Conservation (phyloP, 1,140 invertebrate genomes). For the Centruroides sculpturatus region DNA sequence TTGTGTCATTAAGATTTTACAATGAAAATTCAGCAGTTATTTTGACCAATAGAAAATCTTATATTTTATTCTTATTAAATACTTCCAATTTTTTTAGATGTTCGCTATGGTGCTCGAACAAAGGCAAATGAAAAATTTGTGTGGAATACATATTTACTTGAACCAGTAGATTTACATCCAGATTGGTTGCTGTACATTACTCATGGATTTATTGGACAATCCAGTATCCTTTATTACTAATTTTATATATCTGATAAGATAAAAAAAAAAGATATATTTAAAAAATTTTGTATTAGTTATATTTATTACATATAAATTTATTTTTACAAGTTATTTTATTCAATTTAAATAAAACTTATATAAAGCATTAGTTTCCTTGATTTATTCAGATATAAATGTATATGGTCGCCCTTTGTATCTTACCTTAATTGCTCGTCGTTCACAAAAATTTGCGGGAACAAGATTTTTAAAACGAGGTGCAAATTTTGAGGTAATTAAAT, state of each 20-base stretch:
- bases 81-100: too few species aligned
- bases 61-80: too few species aligned
- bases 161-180: constrained; percentile 52
- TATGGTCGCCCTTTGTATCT: constrained; percentile 81
- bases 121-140: constrained; percentile 74
- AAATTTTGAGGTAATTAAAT: constrained; percentile 54
- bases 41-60: too few species aligned
- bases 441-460: constrained; percentile 83
- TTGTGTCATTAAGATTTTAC: too few species aligned
- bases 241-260: too few species aligned
- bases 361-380: background rate
- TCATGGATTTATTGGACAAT: constrained; percentile 76
- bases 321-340: background rate
- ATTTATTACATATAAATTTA: too few species aligned
- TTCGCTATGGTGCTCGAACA: constrained; percentile 34
- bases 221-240: constrained; percentile 27
- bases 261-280: too few species aligned
- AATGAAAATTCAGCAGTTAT: too few species aligned
- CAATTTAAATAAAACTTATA: background rate
- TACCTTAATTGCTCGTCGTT: constrained; percentile 79
- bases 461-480: constrained; percentile 90
- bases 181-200: constrained; percentile 91
- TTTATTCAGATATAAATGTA: constrained; percentile 63
- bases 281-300: too few species aligned
- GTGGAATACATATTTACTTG: constrained; percentile 78